Evolutionary conservation across 2,888 invertebrate genomes (phyloP), one percentile per base, ranked within the genome.

Genomic region (Eupeodes luniger): DNA sequence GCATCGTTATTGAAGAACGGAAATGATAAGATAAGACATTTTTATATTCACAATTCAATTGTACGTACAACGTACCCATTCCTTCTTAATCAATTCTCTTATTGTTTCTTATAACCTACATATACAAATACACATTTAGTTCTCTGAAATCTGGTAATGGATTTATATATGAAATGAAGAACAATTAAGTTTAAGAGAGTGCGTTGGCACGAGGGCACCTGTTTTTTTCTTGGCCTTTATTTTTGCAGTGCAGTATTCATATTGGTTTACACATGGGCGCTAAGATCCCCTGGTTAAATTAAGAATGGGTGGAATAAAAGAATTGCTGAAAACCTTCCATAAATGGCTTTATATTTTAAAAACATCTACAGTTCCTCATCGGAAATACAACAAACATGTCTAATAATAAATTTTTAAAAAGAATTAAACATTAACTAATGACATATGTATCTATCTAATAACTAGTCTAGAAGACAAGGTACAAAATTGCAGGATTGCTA

Each of bases 191-290:
- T 64, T 64, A 64, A 64, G 64, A 64, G 47, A 44, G 44, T 64
- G 64, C 64, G 44, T 47, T 44, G 44, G 55, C 55, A 19, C 16
- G 53, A 16, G n/a, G 53, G 40, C 44, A 44, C 12, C 12, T 64
- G 44, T 64, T 64, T 47, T 0, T 12, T 19, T 44, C 64, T 64
- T 64, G 64, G 47, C 64, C 64, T 12, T 64, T 64, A 19, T 19
- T 19, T 11, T 5, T 44, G 12, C 44, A 19, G 44, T 62, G 64
- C 12, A 19, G 64, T 44, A 64, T 19, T 64, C 0, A 34, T 59
- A 12, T 6, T n/a, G 5, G 9, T 1, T 6, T 0, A 12, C 12
- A 40, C 2, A 47, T 2, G n/a, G 19, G 7, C 12, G 19, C 44
- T 44, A 5, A 47, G 12, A 14, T 19, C 5, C 16, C 11, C 0